Percentiles rank a stretch among this genome's conserved stretches.
Evolutionary conservation across 2,113 vertebrate species (phyloP).

Genomic region (Semnornis frantzii): DNA sequence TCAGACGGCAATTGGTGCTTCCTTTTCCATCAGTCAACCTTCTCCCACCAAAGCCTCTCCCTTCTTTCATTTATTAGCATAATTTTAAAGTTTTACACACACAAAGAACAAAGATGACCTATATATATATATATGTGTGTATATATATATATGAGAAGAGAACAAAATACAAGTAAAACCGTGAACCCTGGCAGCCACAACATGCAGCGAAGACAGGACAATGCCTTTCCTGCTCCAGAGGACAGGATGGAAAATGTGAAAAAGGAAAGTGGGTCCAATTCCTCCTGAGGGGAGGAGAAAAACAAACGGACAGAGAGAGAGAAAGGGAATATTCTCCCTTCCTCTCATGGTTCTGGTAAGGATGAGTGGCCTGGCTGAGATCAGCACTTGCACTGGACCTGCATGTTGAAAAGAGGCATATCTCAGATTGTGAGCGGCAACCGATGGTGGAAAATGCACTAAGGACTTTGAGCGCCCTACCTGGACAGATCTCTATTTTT

Average conservation of each 20-base stretch:
- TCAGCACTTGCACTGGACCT: constrained; percentile 35
- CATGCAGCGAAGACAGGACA: not conserved
- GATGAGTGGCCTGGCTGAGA: not conserved
- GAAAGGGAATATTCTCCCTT: not conserved
- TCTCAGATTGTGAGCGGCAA: not conserved
- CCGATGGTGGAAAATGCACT: constrained; percentile 67
- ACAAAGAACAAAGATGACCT: not conserved
- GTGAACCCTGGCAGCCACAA: not conserved
- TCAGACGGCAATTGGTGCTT: constrained; percentile 83
- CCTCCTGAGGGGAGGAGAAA: not conserved
- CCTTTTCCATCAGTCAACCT: constrained; percentile 61
- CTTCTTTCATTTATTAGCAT: constrained; percentile 62
- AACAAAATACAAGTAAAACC: constrained; percentile 25
- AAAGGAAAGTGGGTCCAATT: constrained; percentile 38
- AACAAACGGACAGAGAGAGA: not conserved
- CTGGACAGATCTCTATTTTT: constrained; percentile 62
- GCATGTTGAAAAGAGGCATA: not conserved
- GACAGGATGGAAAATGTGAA: constrained; percentile 43
- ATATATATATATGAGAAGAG: not conserved
- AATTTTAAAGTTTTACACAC: constrained; percentile 61
- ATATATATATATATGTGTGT: not conserved
- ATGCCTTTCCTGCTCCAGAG: constrained; percentile 9
- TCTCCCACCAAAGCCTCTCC: constrained; percentile 68
- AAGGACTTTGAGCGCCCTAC: constrained; percentile 37
- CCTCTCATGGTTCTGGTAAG: not conserved